Conservation (phyloP, 1,140 invertebrate species). For the Dreissena polymorpha region DNA sequence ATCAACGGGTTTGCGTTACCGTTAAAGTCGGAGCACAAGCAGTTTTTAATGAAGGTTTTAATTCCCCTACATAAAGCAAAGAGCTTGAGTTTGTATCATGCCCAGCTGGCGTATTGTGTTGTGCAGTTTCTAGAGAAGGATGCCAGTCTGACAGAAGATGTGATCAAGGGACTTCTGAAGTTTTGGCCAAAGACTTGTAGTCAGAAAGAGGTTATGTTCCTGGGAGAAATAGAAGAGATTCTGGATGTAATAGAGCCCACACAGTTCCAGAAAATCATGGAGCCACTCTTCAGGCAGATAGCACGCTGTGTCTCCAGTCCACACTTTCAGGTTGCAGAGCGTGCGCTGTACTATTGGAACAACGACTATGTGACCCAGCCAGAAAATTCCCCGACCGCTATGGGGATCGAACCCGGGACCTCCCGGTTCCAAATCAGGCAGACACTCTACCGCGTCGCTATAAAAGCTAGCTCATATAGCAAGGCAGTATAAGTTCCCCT, state of each 20-base stretch:
- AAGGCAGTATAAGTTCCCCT: no score
- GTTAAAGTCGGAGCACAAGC: conserved; percentile 78
- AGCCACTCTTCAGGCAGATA: conserved; percentile 81
- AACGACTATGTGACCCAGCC: conserved; percentile 82
- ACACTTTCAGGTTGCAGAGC: conserved; percentile 83
- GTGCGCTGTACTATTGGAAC: conserved; percentile 83
- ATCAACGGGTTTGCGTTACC: conserved; percentile 83
- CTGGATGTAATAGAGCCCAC: conserved; percentile 83
- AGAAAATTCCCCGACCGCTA: no score
- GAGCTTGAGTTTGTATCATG: conserved; percentile 74
- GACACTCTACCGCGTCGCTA: no score
- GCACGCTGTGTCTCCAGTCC: conserved; percentile 82
- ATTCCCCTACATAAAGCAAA: conserved; percentile 78
- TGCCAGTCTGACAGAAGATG: conserved; percentile 94
- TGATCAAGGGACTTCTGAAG: conserved; percentile 80
- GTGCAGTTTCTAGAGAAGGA: conserved; percentile 99
- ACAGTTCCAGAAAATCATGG: conserved; percentile 82
- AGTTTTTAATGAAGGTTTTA: conserved; percentile 78
- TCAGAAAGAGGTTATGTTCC: conserved; percentile 83
- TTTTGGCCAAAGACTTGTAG: conserved; percentile 83
- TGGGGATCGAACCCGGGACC: no score
- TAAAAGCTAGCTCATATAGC: no score
- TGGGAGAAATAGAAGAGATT: conserved; percentile 83
- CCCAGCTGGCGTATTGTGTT: conserved; percentile 93
- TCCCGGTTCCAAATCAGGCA: no score